Conservation (phyloP, 2,113 vertebrate species). For the Hyperopisus bebe region DNA sequence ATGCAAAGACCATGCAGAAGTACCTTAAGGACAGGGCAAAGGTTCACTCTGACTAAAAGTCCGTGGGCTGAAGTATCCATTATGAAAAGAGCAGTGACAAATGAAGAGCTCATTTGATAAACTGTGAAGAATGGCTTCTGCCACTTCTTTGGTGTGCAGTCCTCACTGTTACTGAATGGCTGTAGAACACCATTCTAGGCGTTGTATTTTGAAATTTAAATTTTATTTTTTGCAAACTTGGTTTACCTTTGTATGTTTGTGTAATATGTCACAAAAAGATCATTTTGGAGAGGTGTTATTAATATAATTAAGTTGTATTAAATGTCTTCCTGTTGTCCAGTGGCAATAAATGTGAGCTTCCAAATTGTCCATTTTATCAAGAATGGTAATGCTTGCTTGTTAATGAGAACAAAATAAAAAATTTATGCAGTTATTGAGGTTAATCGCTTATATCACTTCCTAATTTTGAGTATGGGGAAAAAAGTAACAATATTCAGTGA, state of each 20-base stretch:
- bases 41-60: neutral
- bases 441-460: neutral
- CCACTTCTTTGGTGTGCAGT: neutral
- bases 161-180: neutral
- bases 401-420: neutral
- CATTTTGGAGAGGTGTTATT: neutral
- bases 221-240: neutral
- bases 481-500: neutral
- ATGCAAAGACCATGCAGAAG: constrained; percentile 64
- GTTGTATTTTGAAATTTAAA: neutral
- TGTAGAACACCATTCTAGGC: neutral
- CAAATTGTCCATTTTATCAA: neutral
- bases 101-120: neutral
- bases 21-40: constrained; percentile 38
- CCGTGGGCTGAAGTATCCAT: neutral
- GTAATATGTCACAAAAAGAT: neutral
- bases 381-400: neutral
- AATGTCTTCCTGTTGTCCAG: neutral
- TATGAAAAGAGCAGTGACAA: neutral
- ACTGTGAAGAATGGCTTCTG: neutral
- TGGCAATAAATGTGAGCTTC: neutral
- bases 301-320: neutral
- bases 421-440: neutral
- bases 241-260: neutral
- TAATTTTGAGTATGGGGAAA: neutral